These are phyloP conservation scores for Elysia chlorotica DNA, from an alignment of 1,140 invertebrate genomes.

Conservation along the genomic window DNA sequence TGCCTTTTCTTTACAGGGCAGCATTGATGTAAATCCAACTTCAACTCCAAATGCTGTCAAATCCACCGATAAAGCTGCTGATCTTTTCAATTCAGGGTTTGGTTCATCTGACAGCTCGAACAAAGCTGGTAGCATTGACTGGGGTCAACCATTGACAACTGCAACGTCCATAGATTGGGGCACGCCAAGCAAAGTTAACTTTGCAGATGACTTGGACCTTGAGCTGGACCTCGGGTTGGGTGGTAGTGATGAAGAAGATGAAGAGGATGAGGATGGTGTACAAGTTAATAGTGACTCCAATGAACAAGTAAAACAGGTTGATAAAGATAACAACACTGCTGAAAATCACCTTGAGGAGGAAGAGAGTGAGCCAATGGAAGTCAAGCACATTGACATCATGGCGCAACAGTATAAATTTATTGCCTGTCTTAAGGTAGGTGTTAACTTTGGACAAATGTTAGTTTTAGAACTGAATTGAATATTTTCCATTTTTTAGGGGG, in stretches of 20 bases:
- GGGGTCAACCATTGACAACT: slow-evolving; percentile 40
- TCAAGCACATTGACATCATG: slow-evolving; percentile 75
- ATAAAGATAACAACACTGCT: too few relatives aligned
- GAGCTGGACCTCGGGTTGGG: slow-evolving; percentile 73
- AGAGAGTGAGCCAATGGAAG: slow-evolving; percentile 5
- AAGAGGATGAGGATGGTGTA: slow-evolving; percentile 60
- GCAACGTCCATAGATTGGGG: slow-evolving; percentile 71
- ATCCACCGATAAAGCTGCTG: not conserved
- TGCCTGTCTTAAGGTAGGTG: slow-evolving; percentile 82
- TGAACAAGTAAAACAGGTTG: too few relatives aligned
- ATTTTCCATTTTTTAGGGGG: too few relatives aligned
- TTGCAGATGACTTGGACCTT: slow-evolving; percentile 54
- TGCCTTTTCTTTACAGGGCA: too few relatives aligned
- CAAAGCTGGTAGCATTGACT: slow-evolving; percentile 41
- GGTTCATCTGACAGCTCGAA: not conserved
- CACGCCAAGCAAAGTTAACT: slow-evolving; percentile 61
- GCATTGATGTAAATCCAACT: not conserved
- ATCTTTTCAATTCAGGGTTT: not conserved
- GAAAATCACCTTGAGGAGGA: not conserved
- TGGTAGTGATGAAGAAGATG: slow-evolving; percentile 67
- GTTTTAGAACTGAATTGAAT: too few relatives aligned
- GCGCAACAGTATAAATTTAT: slow-evolving; percentile 98
- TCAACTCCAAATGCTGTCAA: not conserved
- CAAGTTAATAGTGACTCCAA: slow-evolving; percentile 45
- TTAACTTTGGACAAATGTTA: too few relatives aligned